Conservation (phyloP, 2,888 invertebrate genomes). For the Drosophila pegasa region DNA sequence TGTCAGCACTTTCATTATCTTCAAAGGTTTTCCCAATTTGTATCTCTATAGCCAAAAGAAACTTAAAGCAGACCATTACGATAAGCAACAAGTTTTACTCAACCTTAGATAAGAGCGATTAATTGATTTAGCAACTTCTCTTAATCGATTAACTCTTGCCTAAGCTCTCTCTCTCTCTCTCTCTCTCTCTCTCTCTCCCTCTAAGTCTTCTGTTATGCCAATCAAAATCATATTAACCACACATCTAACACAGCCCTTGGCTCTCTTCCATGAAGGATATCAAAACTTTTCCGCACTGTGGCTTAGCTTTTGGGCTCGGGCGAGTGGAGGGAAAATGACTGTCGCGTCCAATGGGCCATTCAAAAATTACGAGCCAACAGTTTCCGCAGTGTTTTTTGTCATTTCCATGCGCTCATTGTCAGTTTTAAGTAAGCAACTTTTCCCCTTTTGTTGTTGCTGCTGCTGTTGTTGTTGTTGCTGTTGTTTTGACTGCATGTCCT, state of each 20-base stretch:
- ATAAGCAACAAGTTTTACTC: too few species aligned
- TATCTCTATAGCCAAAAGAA: too few species aligned
- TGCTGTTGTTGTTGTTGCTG: constrained; percentile 10
- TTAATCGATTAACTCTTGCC: background rate
- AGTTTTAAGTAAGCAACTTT: constrained; percentile 78
- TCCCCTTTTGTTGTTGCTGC: constrained; percentile 37
- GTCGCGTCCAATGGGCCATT: constrained; percentile 73
- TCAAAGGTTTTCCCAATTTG: background rate
- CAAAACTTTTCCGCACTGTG: constrained; percentile 50
- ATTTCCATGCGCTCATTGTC: constrained; percentile 79
- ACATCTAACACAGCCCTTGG: background rate
- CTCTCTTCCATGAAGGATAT: constrained; percentile 26
- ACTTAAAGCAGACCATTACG: too few species aligned
- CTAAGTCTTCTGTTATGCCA: background rate
- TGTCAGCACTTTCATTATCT: background rate
- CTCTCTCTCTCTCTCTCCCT: background rate
- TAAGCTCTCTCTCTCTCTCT: background rate
- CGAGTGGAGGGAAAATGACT: constrained; percentile 32
- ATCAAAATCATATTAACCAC: background rate
- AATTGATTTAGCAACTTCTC: background rate
- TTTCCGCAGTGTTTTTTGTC: constrained; percentile 78
- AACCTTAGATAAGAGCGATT: background rate
- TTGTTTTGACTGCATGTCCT: constrained; percentile 21
- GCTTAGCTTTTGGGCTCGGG: constrained; percentile 15
- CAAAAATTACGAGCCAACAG: constrained; percentile 77